phyloP scores from a whole-genome alignment of 2,888 invertebrate genomes.

The Heteromurus nitidus region DNA sequence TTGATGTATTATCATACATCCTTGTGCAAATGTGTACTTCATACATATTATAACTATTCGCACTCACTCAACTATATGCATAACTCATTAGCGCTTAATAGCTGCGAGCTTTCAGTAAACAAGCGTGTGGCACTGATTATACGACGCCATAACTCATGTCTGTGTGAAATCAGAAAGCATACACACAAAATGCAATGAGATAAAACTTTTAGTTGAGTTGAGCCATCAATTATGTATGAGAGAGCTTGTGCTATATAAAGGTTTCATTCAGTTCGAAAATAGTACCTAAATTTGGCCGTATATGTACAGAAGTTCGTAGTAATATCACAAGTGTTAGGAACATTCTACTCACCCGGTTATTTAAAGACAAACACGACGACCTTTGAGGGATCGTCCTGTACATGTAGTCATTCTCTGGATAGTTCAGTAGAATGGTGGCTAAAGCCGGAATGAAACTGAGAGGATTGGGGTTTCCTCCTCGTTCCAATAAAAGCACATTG shows the following conservation, averaged over 20 bases:
- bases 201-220: no score
- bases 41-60: not conserved
- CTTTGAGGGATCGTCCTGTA: conserved; percentile 70
- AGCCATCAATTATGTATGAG: no score
- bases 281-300: no score
- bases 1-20: no score
- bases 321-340: not conserved
- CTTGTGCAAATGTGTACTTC: not conserved
- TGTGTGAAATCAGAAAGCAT: conserved; percentile 54
- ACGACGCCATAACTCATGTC: conserved; percentile 18
- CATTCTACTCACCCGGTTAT: conserved; percentile 66
- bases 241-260: no score
- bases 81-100: not conserved
- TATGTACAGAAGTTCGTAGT: not conserved
- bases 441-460: conserved; percentile 67
- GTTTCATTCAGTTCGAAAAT: no score
- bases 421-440: conserved; percentile 67
- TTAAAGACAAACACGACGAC: conserved; percentile 68
- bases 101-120: not conserved
- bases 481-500: conserved; percentile 82
- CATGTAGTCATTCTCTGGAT: conserved; percentile 72
- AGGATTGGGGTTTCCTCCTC: conserved; percentile 78
- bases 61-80: no score
- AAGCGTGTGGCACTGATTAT: not conserved
- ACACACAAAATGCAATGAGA: no score